Base-by-base conservation (phyloP, 2,888 invertebrate species). In the Drosophila yooni region DNA sequence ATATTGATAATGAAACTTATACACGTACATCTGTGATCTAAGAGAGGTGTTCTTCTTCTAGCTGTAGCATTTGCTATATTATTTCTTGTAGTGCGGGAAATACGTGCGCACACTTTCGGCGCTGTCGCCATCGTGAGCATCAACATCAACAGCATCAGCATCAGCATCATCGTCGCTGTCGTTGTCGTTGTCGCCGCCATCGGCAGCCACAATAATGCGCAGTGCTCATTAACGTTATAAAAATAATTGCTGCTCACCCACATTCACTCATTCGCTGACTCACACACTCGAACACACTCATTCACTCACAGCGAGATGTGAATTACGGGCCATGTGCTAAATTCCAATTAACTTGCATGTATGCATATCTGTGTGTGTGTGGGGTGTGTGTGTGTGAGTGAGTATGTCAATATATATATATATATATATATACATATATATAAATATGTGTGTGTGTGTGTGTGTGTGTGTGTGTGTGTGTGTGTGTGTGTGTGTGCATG, bases 141-240 rank as follows among this genome's bases (percentile, higher is more conserved):
- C 38, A 69, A 51, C 62, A 60, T 67, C 48, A 3, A 4, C 82
- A 67, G 52, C 59, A 25, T 15, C 36, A 54, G 1, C 25, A 15
- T 21, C 54, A 27, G 4, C 54, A 59, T 70, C 71, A 48, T 40
- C 33, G 11, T 33, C 51, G 18, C 43, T 33, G 34, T 31, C 13
- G 60, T 15, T 61, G 43, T n/a, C 29, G 61, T 48, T 53, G 60
- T 51, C 43, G 63, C 60, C 67, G 79, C 70, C 69, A 70, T 70
- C 59, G 69, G 72, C 82, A 78, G 72, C 84, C 71, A 76, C 82
- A 78, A 80, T 89, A 84, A 89, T 89, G 79, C 81, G 74, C 82
- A 59, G 69, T 88, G 79, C 87, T 91, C 89, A 83, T 89, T 91
- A 91, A 86, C 87, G 78, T 79, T 82, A 79, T 80, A 86, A 91